phyloP scores from a whole-genome alignment of 2,888 invertebrate genomes.

The Fragum whitleyi region DNA sequence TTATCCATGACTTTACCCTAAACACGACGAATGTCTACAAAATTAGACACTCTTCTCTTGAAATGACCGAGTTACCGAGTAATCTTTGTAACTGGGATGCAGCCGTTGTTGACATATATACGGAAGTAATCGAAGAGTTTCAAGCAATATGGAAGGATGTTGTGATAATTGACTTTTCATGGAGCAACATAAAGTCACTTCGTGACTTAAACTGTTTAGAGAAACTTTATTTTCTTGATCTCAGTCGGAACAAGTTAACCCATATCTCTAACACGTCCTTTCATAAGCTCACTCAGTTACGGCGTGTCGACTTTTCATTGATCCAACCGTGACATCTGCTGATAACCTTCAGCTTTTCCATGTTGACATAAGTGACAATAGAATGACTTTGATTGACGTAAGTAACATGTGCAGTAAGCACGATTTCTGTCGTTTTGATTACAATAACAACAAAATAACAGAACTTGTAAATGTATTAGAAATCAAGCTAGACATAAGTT shows the following conservation, averaged over 20 bases:
- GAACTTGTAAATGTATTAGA: constrained; percentile 30
- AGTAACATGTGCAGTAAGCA: constrained; percentile 37
- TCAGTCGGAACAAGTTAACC: constrained; percentile 22
- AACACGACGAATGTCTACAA: constrained; percentile 24
- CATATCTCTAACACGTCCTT: constrained; percentile 34
- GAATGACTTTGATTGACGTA: constrained; percentile 25
- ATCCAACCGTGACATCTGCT: neutral
- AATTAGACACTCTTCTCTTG: neutral
- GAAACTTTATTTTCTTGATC: constrained; percentile 28
- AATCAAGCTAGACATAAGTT: constrained; percentile 31
- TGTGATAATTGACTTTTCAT: constrained; percentile 22
- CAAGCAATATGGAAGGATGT: constrained; percentile 21
- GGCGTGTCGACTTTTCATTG: constrained; percentile 22
- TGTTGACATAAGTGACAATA: neutral
- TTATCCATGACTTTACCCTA: constrained; percentile 1
- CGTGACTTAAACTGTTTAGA: constrained; percentile 36
- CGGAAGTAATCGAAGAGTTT: neutral
- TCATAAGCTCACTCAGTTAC: constrained; percentile 21
- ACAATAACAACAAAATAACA: constrained; percentile 38
- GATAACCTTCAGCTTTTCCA: neutral
- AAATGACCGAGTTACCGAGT: constrained; percentile 44
- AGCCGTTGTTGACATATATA: constrained; percentile 7
- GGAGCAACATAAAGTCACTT: constrained; percentile 25
- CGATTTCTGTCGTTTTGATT: constrained; percentile 46
- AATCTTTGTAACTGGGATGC: constrained; percentile 41